Percentiles rank a stretch among this genome's conserved stretches.
Conservation (phyloP, 92 coral and sea anemone species). For the Parazoanthus atlanticus region DNA sequence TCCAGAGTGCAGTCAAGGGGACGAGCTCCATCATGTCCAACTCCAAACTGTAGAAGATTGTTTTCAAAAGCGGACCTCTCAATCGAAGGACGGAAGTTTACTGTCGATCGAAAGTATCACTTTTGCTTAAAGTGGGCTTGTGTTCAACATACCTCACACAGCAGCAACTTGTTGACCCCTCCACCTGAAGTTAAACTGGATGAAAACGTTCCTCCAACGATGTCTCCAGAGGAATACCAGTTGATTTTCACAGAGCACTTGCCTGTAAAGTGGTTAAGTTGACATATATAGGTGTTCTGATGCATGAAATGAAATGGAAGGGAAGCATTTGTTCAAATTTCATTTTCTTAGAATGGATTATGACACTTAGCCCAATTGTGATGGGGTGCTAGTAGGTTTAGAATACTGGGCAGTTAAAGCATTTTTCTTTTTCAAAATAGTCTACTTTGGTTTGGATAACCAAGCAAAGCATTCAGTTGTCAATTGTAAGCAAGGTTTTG, state of each 20-base stretch:
- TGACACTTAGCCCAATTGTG: too few relatives aligned
- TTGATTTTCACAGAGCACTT: conserved; percentile 49
- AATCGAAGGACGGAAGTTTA: conserved; percentile 54
- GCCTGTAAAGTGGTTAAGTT: conserved; percentile 59
- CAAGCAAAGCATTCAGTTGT: neutral
- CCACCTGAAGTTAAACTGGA: conserved; percentile 41
- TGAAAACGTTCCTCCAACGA: conserved; percentile 35
- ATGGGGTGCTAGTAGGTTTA: too few relatives aligned
- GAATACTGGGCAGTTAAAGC: neutral
- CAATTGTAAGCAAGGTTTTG: neutral
- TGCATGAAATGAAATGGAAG: neutral
- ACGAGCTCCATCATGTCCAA: conserved; percentile 49
- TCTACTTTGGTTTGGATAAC: neutral
- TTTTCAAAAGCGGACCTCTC: conserved; percentile 52
- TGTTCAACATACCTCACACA: conserved; percentile 35
- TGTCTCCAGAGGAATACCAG: conserved; percentile 50
- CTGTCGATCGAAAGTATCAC: conserved; percentile 46
- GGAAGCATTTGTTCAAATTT: neutral
- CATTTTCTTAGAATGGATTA: too few relatives aligned
- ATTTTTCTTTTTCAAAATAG: neutral
- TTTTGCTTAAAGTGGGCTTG: conserved; percentile 67
- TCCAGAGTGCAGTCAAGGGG: conserved; percentile 41
- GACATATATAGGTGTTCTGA: neutral
- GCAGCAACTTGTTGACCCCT: conserved; percentile 51
- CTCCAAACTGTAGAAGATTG: conserved; percentile 46